These are phyloP conservation scores for Erynnis tages DNA, from an alignment of 2,888 invertebrate genomes.

Conservation along the genomic window DNA sequence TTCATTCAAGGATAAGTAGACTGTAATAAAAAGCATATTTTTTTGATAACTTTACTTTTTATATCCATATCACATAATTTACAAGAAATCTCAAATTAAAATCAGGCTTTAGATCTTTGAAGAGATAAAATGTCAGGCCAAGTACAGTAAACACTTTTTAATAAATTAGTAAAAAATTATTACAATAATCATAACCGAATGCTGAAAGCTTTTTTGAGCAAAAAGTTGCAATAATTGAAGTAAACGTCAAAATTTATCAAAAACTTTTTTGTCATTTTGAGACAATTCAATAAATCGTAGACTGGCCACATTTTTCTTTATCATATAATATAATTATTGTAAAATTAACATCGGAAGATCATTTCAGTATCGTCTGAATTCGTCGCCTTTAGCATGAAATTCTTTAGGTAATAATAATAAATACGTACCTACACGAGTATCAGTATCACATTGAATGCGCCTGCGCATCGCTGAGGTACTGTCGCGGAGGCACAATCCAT, in stretches of 20 bases:
- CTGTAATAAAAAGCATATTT: conserved; percentile 59
- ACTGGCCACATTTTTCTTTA: conserved; percentile 40
- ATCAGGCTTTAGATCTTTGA: conserved; percentile 52
- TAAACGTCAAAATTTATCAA: conserved; percentile 47
- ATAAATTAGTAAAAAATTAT: conserved; percentile 35
- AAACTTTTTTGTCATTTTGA: conserved; percentile 58
- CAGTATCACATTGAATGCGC: conserved; percentile 6
- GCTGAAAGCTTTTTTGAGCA: conserved; percentile 66
- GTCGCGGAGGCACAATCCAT: too few species aligned
- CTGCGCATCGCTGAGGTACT: too few species aligned
- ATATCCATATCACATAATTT: conserved; percentile 63
- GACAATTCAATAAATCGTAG: conserved; percentile 61
- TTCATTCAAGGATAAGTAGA: conserved; percentile 44
- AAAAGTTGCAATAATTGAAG: conserved; percentile 65
- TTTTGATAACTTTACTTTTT: conserved; percentile 63
- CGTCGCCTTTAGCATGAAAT: not conserved
- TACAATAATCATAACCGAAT: conserved; percentile 29
- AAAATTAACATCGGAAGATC: conserved; percentile 73
- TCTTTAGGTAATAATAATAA: not conserved
- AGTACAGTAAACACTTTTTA: conserved; percentile 30
- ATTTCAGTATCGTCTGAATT: conserved; percentile 30
- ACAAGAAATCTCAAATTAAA: conserved; percentile 67
- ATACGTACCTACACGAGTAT: too few species aligned
- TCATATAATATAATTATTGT: conserved; percentile 44
- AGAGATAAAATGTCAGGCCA: conserved; percentile 41